Evolutionary conservation across 2,888 invertebrate species (phyloP), one percentile per base, ranked within the genome.

Genomic region (Polydrusus cervinus): DNA sequence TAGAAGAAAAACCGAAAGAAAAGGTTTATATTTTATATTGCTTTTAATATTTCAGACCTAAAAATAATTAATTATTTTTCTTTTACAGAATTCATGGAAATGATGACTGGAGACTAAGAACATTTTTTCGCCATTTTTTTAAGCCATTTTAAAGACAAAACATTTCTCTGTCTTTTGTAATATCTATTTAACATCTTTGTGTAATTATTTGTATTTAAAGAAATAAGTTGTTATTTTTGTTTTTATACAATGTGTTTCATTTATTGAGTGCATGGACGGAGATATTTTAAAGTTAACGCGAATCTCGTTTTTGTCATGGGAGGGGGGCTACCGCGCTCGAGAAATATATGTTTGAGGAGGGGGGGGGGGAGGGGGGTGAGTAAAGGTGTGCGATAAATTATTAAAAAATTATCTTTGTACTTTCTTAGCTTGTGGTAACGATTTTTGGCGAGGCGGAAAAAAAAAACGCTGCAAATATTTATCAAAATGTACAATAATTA

Each of bases 11-110:
- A 34, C 3, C 10, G 7, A 34, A 9, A 10, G 34, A 8, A 34
- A 34, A 7, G 34, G 9, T 9, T 10, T 34, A 43, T 43, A 8
- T 6, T 9, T 10, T 34, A 43, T 43, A 8, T 6, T 10, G 13
- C n/a, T 43, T 43, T n/a, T n/a, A n/a, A 13, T 13, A n/a, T 43
- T 43, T 43, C n/a, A 43, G 18, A 8, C 49, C 11, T 25, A 25
- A 25, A 13, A 10, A 20, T 45, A 7, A 11, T 53, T 16, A 5
- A 16, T 53, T 18, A 40, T 68, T 64, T 82, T 83, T 78, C 80
- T 75, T 75, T 91, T 90, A 79, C 91, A 93, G 93, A 93, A 87
- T 93, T 93, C 87, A 93, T 93, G 93, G 93, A 91, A 84, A 93
- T 93, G 93, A 93, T 93, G 93, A 93, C 93, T 73, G 93, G 93